Percentiles rank a stretch among this genome's conserved stretches.
phyloP scores from a whole-genome alignment of 2,113 vertebrate genomes.

The Hassar affinis region DNA sequence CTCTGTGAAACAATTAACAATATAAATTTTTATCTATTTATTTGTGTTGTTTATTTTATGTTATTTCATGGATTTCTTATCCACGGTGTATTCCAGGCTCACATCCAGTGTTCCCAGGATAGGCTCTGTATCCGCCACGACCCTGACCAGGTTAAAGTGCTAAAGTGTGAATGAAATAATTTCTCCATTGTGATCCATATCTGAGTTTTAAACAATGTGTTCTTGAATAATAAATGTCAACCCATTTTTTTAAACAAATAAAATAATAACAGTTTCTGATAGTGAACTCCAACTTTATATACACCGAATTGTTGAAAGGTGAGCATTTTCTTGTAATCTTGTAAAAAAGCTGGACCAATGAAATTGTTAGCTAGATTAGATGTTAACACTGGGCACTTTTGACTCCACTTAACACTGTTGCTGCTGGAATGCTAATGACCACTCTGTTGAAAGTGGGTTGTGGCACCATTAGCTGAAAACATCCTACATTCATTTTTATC shows the following conservation, averaged over 20 bases:
- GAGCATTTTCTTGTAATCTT: neutral
- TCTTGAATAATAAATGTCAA: neutral
- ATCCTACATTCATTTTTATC: slow-evolving; percentile 25
- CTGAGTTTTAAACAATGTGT: neutral
- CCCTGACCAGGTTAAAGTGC: neutral
- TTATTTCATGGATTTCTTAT: neutral
- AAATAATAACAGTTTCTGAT: neutral
- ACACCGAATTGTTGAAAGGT: neutral
- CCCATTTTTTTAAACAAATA: neutral
- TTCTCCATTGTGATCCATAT: neutral
- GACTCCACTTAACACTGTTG: slow-evolving; percentile 37
- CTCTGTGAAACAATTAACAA: neutral
- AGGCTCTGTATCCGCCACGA: neutral
- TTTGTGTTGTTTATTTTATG: neutral
- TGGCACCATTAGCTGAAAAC: slow-evolving; percentile 31
- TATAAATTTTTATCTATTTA: neutral
- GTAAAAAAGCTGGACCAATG: slow-evolving; percentile 2
- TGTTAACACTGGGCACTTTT: slow-evolving; percentile 37
- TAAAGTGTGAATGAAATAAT: neutral
- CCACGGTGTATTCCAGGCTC: neutral
- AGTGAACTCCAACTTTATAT: neutral
- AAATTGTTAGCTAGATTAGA: slow-evolving; percentile 30
- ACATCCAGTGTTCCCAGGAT: neutral
- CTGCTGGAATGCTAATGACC: slow-evolving; percentile 38
- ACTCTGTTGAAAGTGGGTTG: slow-evolving; percentile 37